Base-by-base conservation (phyloP, 2,113 vertebrate genomes). In the Dendropsophus ebraccatus region DNA sequence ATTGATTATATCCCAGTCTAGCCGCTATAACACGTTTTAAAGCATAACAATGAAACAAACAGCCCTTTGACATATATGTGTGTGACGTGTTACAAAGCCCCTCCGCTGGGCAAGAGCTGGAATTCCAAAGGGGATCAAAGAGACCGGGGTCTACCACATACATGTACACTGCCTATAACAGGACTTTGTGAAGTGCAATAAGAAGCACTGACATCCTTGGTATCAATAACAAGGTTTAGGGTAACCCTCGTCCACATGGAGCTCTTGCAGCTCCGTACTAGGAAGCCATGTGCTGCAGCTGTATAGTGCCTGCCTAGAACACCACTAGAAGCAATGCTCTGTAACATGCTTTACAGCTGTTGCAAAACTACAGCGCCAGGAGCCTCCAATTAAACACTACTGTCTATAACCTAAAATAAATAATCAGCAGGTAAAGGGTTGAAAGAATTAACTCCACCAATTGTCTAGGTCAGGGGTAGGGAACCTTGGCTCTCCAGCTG, bases 1-100 rank as follows among this genome's bases (percentile, higher is more conserved):
- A 81, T 81, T 65, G 78, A 81, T 81, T 81, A 81, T 81, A 37
- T 81, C 78, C 78, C 78, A 47, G 78, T 81, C 78, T 81, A 81
- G 78, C 78, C 78, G 41, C 52, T 41, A 62, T 81, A 81, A 81
- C 58, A 62, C 35, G 21, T 65, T 65, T 65, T 81, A 47, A 81
- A 60, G 28, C 35, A 16, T 47, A 11, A 65, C 28, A 77, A 77
- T 81, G 60, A 81, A 81, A 81, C 78, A 81, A 81, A 81, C 60
- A 37, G 78, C 78, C 78, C 78, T 81, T 81, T 81, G 78, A 81
- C 78, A 81, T 62, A 25, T 58, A 81, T 62, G 78, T 81, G 56
- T 81, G 56, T 62, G 58, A 47, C 41, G 78, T 35, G 23, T 17
- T 41, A 54, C 56, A 41, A 81, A 45, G 32, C 56, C 78, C 56